These are phyloP conservation scores for Kryptopterus vitreolus DNA, from an alignment of 2,797 vertebrate species.

Conservation along the genomic window DNA sequence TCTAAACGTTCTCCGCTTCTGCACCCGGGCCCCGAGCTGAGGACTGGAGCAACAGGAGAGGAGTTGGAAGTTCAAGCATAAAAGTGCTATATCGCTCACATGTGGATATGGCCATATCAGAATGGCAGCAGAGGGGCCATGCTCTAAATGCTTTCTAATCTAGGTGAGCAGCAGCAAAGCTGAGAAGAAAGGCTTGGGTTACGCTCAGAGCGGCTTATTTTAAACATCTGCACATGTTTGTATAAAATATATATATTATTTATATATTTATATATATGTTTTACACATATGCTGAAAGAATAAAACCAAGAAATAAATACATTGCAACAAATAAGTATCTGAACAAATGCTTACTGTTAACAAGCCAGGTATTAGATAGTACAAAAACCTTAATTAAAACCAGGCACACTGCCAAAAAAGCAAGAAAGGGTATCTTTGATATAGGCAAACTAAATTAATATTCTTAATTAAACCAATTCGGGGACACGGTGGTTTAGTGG, in stretches of 20 bases:
- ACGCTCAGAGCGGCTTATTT: constrained; percentile 38
- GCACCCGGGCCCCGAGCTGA: constrained; percentile 34
- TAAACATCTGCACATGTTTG: constrained; percentile 20
- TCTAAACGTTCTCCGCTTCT: constrained; percentile 48
- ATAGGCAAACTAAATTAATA: not conserved
- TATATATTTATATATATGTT: too few relatives aligned
- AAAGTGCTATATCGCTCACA: constrained; percentile 51
- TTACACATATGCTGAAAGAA: too few relatives aligned
- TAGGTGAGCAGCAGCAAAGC: constrained; percentile 47
- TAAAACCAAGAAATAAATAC: too few relatives aligned
- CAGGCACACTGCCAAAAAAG: not conserved
- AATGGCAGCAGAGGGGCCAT: constrained; percentile 49
- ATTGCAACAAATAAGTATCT: not conserved
- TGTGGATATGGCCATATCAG: constrained; percentile 48
- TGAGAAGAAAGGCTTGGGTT: constrained; percentile 47
- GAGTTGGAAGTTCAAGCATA: constrained; percentile 50
- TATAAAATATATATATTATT: too few relatives aligned
- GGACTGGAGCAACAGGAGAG: constrained; percentile 45
- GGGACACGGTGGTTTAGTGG: too few relatives aligned
- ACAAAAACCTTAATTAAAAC: not conserved
- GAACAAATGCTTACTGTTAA: not conserved
- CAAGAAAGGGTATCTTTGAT: not conserved
- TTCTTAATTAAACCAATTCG: not conserved
- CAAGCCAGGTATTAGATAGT: not conserved
- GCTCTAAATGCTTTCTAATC: constrained; percentile 47